Conservation (phyloP, 2,797 vertebrate species). For the Silurus aristotelis region DNA sequence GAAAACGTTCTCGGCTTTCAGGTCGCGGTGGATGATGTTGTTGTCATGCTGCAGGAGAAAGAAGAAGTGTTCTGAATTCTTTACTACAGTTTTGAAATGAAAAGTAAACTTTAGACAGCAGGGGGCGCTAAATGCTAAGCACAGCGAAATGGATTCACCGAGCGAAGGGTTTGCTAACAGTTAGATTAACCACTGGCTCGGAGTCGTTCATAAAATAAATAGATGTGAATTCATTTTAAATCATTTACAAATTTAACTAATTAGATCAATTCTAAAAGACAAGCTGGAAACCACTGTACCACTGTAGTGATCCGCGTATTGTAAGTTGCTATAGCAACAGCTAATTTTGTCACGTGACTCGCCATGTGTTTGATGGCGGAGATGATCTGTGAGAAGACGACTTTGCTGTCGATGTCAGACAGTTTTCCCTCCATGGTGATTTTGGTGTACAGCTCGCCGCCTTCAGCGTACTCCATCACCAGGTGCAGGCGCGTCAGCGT, state of each 20-base stretch:
- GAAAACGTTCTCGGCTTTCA: conserved; percentile 96
- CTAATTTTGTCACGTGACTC: conserved; percentile 38
- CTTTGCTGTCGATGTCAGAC: conserved; percentile 85
- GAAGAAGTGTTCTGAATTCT: conserved; percentile 5
- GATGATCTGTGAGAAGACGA: conserved; percentile 93
- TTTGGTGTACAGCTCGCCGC: conserved; percentile 96
- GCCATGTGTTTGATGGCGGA: conserved; percentile 98
- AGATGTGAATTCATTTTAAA: not conserved
- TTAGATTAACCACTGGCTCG: not conserved
- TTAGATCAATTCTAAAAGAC: not conserved
- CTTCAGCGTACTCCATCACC: conserved; percentile 94
- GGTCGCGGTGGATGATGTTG: conserved; percentile 92
- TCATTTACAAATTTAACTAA: not conserved
- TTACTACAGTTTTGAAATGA: not conserved
- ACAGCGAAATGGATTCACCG: not conserved
- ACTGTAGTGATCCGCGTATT: not conserved
- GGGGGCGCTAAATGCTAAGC: not conserved
- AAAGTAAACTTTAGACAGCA: not conserved
- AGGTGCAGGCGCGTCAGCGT: conserved; percentile 91
- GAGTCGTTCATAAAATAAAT: not conserved
- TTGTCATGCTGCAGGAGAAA: conserved; percentile 85
- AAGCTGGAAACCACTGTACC: not conserved
- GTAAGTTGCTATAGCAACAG: not conserved
- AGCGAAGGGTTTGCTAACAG: not conserved
- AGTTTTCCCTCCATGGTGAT: conserved; percentile 91